Evolutionary conservation across 1,140 invertebrate genomes (phyloP).

Genomic region (Drosophila pseudoobscura): DNA sequence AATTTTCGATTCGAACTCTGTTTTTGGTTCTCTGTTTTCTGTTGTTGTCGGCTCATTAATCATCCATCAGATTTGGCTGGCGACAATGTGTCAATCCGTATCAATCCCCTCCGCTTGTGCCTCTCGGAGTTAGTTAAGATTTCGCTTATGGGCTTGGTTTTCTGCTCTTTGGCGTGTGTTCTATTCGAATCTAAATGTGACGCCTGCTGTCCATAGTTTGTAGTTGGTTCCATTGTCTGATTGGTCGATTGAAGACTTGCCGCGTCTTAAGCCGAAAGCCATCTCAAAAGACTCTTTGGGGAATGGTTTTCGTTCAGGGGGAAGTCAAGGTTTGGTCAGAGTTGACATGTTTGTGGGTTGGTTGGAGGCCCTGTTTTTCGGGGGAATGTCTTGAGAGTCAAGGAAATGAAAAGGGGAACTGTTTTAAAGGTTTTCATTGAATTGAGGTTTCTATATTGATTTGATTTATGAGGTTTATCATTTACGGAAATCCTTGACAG

Average conservation of each 20-base stretch:
- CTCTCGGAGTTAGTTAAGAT: constrained; percentile 40
- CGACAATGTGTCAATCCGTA: constrained; percentile 67
- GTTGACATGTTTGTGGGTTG: constrained; percentile 36
- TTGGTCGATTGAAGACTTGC: constrained; percentile 70
- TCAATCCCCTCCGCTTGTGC: neutral
- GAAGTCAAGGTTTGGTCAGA: neutral
- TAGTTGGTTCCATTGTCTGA: constrained; percentile 63
- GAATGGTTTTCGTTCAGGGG: constrained; percentile 23
- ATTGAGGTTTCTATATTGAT: neutral
- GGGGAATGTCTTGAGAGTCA: constrained; percentile 10
- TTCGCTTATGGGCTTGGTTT: constrained; percentile 58
- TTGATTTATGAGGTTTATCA: neutral
- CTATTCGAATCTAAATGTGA: constrained; percentile 36
- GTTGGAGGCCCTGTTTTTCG: neutral
- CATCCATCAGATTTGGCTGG: constrained; percentile 67
- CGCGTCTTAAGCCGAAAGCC: constrained; percentile 65
- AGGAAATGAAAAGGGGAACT: constrained; percentile 14
- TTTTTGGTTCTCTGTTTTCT: constrained; percentile 26
- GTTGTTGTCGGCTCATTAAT: constrained; percentile 65
- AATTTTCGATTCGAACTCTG: constrained; percentile 18
- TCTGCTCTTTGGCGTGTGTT: constrained; percentile 51
- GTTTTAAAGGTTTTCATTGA: neutral
- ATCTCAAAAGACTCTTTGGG: constrained; percentile 64
- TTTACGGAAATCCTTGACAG: neutral
- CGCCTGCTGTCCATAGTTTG: neutral